Percentiles rank a stretch among this genome's conserved stretches.
These are phyloP conservation scores for Pygocentrus nattereri DNA, from an alignment of 2,797 vertebrate genomes.

Conservation along the genomic window DNA sequence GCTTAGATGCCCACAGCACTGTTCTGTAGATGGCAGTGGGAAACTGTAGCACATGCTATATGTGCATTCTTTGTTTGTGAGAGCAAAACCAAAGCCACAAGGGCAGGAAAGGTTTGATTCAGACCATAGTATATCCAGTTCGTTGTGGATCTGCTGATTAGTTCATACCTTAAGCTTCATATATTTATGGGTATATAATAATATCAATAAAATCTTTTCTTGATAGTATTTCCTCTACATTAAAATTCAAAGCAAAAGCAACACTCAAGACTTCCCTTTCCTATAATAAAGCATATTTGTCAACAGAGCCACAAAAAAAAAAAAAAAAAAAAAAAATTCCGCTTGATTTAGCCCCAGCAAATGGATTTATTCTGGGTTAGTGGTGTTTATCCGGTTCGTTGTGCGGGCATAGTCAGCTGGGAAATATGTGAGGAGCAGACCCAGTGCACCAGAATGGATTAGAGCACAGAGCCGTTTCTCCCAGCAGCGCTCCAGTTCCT, in stretches of 20 bases:
- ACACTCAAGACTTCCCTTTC: not conserved
- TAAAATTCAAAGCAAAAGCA: not conserved
- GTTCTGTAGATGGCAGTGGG: constrained; percentile 8
- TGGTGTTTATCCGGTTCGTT: constrained; percentile 46
- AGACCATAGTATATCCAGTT: not conserved
- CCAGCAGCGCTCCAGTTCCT: constrained; percentile 36
- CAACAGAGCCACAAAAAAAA: constrained; percentile 12
- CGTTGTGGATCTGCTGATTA: not conserved
- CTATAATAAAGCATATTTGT: constrained; percentile 28
- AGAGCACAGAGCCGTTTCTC: constrained; percentile 59
- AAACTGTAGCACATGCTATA: not conserved
- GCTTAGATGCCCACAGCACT: constrained; percentile 17
- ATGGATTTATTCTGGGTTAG: constrained; percentile 55
- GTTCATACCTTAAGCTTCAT: not conserved
- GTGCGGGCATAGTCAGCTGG: constrained; percentile 47
- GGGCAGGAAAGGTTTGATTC: not conserved
- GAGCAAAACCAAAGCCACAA: not conserved
- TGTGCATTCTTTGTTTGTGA: not conserved
- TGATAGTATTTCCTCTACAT: not conserved
- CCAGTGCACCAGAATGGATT: constrained; percentile 60
- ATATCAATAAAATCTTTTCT: not conserved
- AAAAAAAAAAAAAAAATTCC: constrained; percentile 26
- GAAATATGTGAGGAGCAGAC: constrained; percentile 53
- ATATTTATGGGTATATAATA: not conserved
- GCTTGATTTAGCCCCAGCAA: constrained; percentile 44